phyloP scores from a whole-genome alignment of 2,113 vertebrate genomes.

The Silurus meridionalis region DNA sequence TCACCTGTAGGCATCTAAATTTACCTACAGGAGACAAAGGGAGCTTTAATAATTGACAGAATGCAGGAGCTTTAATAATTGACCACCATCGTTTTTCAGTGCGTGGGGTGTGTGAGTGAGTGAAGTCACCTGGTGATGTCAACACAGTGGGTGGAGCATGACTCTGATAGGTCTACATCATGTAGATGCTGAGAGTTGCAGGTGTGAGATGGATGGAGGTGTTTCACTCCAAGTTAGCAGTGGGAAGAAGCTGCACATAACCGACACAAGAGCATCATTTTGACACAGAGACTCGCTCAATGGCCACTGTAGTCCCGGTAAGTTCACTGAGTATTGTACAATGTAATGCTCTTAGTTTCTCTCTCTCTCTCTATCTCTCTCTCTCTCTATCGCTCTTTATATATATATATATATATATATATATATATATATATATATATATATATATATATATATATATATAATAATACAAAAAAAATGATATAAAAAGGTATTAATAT shows the following conservation, averaged over 20 bases:
- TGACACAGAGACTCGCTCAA: conserved; percentile 40
- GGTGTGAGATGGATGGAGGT: neutral
- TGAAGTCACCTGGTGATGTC: conserved; percentile 58
- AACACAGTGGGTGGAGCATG: conserved; percentile 49
- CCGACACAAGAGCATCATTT: neutral
- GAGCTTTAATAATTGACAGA: conserved; percentile 59
- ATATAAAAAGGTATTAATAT: too few relatives aligned
- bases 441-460: too few relatives aligned
- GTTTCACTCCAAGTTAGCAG: conserved; percentile 41
- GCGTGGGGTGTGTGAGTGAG: conserved; percentile 25
- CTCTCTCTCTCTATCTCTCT: too few relatives aligned
- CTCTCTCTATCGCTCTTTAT: too few relatives aligned
- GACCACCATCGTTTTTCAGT: conserved; percentile 42
- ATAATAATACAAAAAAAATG: too few relatives aligned
- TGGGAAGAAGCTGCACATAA: neutral
- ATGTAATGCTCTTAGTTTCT: neutral
- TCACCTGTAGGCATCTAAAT: conserved; percentile 62
- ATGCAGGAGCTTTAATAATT: conserved; percentile 59
- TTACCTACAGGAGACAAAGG: conserved; percentile 64
- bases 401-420: too few relatives aligned
- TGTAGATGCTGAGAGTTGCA: conserved; percentile 46
- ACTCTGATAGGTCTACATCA: conserved; percentile 51
- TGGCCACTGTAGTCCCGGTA: conserved; percentile 75
- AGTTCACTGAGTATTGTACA: conserved; percentile 55
- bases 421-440: too few relatives aligned